Evolutionary conservation across 1,140 invertebrate species (phyloP).

Genomic region (Tetramorium simillimum): DNA sequence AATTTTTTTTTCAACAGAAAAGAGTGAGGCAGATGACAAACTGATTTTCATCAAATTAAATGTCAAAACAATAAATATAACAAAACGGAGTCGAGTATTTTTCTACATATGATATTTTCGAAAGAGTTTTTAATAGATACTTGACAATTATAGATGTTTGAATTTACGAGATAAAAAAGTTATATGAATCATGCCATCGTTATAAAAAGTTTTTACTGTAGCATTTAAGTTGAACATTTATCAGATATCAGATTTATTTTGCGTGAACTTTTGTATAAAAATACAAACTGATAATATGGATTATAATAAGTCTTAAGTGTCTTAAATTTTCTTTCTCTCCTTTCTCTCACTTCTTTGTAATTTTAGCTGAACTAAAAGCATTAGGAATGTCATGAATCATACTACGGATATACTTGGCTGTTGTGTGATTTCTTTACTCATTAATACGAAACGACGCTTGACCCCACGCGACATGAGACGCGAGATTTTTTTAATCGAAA

Average conservation of each 20-base stretch:
- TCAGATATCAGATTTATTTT: not conserved
- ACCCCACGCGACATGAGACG: not conserved
- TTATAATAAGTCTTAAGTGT: conserved; percentile 78
- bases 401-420: conserved; percentile 68
- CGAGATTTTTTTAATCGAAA: conserved; percentile 12
- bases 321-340: conserved; percentile 64
- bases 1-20: conserved; percentile 21
- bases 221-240: not conserved
- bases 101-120: not conserved
- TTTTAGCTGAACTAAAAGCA: conserved; percentile 57
- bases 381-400: conserved; percentile 49
- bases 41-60: not conserved
- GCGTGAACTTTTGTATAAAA: conserved; percentile 65
- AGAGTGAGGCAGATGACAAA: not conserved
- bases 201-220: not conserved
- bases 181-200: not conserved
- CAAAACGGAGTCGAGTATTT: not conserved
- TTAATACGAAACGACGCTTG: conserved; percentile 72
- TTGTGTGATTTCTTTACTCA: conserved; percentile 69
- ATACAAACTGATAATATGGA: conserved; percentile 74
- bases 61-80: not conserved
- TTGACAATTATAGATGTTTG: not conserved
- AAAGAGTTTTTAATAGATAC: not conserved
- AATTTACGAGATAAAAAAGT: not conserved
- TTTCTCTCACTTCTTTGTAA: conserved; percentile 56